Percentiles rank a stretch among this genome's conserved stretches.
phyloP scores from a whole-genome alignment of 2,113 vertebrate genomes.

The Dasyprocta punctata region DNA sequence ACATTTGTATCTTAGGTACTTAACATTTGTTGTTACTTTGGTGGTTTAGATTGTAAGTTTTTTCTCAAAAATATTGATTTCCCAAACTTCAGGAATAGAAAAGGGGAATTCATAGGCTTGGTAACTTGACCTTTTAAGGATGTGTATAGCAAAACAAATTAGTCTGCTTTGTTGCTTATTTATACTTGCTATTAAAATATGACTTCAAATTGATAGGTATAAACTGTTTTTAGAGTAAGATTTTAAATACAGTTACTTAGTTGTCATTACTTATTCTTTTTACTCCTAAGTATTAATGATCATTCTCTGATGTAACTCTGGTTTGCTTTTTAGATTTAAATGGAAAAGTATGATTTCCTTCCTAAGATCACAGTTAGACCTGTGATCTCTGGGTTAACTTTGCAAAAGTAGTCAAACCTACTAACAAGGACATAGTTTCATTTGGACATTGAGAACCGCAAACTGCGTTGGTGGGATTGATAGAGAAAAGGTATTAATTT shows the following conservation, averaged over 20 bases:
- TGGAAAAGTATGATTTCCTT: constrained; percentile 19
- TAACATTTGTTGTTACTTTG: neutral
- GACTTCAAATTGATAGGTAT: neutral
- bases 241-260: neutral
- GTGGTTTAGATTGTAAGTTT: constrained; percentile 7
- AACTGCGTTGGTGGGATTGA: neutral
- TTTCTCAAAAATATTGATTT: too few species aligned
- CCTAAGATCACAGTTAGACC: neutral
- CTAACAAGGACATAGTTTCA: neutral
- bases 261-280: neutral
- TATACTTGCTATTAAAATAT: neutral
- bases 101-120: neutral
- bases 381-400: constrained; percentile 37
- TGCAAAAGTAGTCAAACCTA: constrained; percentile 32
- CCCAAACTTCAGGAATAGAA: too few species aligned
- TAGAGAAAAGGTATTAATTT: constrained; percentile 31
- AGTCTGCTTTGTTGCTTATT: neutral
- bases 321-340: constrained; percentile 26
- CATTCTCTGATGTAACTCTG: neutral
- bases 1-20: neutral
- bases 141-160: neutral
- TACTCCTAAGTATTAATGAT: constrained; percentile 13
- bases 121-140: neutral
- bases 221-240: constrained; percentile 9
- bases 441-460: neutral